Evolutionary conservation across 2,113 vertebrate species (phyloP).

Genomic region (Elaphurus davidianus): DNA sequence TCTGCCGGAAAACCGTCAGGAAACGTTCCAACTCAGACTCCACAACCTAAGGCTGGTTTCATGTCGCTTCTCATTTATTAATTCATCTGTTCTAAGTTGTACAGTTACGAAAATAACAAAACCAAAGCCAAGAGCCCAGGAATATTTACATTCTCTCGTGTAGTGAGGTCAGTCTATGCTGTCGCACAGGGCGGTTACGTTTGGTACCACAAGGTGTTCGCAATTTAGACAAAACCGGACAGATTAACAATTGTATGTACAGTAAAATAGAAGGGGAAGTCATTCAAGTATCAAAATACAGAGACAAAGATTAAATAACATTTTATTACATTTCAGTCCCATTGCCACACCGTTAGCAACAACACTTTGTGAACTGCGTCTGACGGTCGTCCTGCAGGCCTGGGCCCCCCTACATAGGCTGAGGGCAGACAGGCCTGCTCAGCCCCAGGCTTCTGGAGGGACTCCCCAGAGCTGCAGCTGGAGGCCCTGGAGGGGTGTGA

Average conservation of each 20-base stretch:
- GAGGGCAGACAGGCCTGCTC: conserved; percentile 15
- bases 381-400: conserved; percentile 61
- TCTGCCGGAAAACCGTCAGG: neutral
- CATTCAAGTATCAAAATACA: conserved; percentile 99
- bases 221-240: conserved; percentile 82
- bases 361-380: conserved; percentile 84
- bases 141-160: conserved; percentile 89
- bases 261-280: conserved; percentile 90
- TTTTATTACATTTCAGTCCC: conserved; percentile 88
- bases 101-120: conserved; percentile 96
- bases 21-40: neutral
- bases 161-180: conserved; percentile 89
- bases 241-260: conserved; percentile 90
- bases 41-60: conserved; percentile 34
- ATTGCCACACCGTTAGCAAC: conserved; percentile 84
- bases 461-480: neutral
- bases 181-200: conserved; percentile 82
- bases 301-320: conserved; percentile 93
- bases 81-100: conserved; percentile 84
- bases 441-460: neutral
- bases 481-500: neutral
- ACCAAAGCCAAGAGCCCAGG: conserved; percentile 95
- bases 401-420: conserved; percentile 53
- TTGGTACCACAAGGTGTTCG: conserved; percentile 92
- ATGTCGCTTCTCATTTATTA: conserved; percentile 89